Conservation (phyloP, 2,888 invertebrate genomes). For the Sepiola atlantica region DNA sequence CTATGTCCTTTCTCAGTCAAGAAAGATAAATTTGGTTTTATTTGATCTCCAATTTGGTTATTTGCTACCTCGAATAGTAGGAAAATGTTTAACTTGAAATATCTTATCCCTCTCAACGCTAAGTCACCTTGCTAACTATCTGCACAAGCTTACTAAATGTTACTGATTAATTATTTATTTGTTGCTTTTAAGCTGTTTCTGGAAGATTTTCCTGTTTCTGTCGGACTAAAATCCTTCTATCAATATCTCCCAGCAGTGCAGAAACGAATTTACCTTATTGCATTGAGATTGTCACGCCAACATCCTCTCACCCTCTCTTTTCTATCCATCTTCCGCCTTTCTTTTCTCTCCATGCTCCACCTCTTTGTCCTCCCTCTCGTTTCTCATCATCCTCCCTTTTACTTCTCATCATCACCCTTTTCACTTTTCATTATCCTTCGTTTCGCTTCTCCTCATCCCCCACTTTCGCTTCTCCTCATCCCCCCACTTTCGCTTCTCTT, state of each 20-base stretch:
- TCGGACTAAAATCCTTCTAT: not conserved
- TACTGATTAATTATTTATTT: constrained; percentile 10
- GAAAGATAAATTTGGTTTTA: not conserved
- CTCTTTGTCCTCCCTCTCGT: too few species aligned
- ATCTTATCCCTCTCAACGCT: not conserved
- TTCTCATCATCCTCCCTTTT: too few species aligned
- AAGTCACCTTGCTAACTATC: not conserved
- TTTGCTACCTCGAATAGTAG: not conserved
- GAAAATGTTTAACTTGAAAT: not conserved
- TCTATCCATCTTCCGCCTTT: too few species aligned
- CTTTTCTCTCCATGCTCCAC: too few species aligned
- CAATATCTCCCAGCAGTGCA: not conserved
- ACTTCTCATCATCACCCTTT: too few species aligned
- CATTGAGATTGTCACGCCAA: not conserved
- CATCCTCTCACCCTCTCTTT: not conserved
- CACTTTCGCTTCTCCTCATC: too few species aligned
- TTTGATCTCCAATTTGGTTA: not conserved
- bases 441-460: too few species aligned
- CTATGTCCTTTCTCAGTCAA: not conserved
- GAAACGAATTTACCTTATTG: not conserved
- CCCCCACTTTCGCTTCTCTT: too few species aligned
- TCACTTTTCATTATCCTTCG: too few species aligned
- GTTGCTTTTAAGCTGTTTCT: not conserved
- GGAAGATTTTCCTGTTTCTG: not conserved
- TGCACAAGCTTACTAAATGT: not conserved